A percentile compares a stretch with the other conserved stretches of the same genome.
Conservation (phyloP, 2,888 invertebrate genomes). For the Quadroppia sp. region DNA sequence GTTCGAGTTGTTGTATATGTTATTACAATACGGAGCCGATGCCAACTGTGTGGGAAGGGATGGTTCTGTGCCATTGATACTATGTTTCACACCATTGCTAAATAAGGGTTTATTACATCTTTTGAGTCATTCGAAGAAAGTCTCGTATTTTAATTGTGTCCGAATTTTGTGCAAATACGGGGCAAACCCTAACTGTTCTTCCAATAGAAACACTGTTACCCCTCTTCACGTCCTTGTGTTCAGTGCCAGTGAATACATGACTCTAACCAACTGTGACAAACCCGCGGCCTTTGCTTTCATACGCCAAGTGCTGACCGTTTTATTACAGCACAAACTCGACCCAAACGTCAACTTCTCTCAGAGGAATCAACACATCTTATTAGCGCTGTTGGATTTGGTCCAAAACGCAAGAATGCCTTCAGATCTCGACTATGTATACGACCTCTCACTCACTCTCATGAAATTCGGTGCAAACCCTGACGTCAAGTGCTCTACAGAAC, state of each 20-base stretch:
- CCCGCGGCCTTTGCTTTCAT: constrained; percentile 63
- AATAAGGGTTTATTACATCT: constrained; percentile 69
- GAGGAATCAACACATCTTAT: constrained; percentile 66
- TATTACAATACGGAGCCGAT: constrained; percentile 61
- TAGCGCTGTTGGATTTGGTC: constrained; percentile 63
- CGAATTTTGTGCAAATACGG: constrained; percentile 65
- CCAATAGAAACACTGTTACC: constrained; percentile 60
- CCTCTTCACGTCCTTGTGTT: constrained; percentile 67
- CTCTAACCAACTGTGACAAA: constrained; percentile 64
- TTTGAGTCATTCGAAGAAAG: constrained; percentile 70
- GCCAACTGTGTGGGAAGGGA: constrained; percentile 68
- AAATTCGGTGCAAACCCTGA: constrained; percentile 72
- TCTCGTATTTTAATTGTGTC: constrained; percentile 67
- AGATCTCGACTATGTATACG: constrained; percentile 67
- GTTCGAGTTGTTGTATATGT: constrained; percentile 61
- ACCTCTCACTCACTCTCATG: constrained; percentile 65
- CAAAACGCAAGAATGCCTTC: constrained; percentile 63
- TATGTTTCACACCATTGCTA: constrained; percentile 67
- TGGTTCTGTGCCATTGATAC: constrained; percentile 69
- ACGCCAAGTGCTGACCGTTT: constrained; percentile 63
- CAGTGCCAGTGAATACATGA: constrained; percentile 67
- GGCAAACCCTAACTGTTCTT: constrained; percentile 67
- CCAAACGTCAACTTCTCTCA: constrained; percentile 58
- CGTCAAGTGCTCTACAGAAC: constrained; percentile 59
- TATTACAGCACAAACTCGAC: constrained; percentile 66